Conservation (phyloP, 2,888 invertebrate species). For the Hemicrepidius hirtus region DNA sequence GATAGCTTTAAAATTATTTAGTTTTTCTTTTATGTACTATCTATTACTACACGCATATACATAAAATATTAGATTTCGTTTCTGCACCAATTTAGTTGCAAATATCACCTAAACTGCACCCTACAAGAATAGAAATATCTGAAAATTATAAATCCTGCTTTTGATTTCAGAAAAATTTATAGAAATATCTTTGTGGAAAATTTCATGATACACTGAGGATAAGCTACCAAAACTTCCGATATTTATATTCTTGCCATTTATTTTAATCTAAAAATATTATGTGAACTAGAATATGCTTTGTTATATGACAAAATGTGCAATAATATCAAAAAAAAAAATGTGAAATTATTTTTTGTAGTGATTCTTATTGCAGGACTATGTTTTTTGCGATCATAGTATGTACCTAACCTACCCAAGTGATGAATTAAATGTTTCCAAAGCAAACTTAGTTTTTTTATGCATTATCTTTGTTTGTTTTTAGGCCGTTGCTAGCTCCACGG, state of each 20-base stretch:
- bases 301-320: conserved; percentile 35
- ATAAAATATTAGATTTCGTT: not conserved
- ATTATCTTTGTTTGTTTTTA: too few relatives aligned
- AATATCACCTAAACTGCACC: conserved; percentile 11
- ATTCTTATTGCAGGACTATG: too few relatives aligned
- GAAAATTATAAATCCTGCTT: not conserved
- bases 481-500: too few relatives aligned
- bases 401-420: conserved; percentile 1
- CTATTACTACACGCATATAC: not conserved
- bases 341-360: too few relatives aligned
- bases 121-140: conserved; percentile 34
- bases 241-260: conserved; percentile 29
- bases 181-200: conserved; percentile 61
- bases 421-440: conserved; percentile 8
- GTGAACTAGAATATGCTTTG: conserved; percentile 4
- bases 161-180: conserved; percentile 59
- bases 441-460: not conserved
- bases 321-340: conserved; percentile 27
- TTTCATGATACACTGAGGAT: conserved; percentile 53
- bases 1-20: conserved; percentile 55
- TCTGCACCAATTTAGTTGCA: conserved; percentile 5
- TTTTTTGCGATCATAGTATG: conserved; percentile 3
- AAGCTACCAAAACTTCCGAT: not conserved
- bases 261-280: conserved; percentile 30
- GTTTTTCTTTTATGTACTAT: conserved; percentile 30